These are phyloP conservation scores for Acyrthosiphon pisum DNA, from an alignment of 1,140 invertebrate genomes.

Conservation along the genomic window DNA sequence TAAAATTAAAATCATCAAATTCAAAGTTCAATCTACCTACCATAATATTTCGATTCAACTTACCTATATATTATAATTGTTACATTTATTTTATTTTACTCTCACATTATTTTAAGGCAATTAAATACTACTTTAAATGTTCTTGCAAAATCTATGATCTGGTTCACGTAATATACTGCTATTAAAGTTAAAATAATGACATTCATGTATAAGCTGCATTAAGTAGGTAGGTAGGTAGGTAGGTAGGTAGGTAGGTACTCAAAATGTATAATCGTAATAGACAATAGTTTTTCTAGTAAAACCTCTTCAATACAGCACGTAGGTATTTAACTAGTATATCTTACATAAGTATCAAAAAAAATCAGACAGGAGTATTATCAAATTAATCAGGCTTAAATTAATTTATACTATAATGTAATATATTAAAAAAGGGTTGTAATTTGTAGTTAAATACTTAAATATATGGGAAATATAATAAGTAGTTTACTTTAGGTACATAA, in stretches of 20 bases:
- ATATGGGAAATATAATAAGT: too few species aligned
- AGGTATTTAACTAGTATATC: not conserved
- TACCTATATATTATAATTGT: not conserved
- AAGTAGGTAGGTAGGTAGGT: not conserved
- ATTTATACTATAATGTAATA: not conserved
- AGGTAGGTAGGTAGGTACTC: not conserved
- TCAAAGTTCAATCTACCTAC: not conserved
- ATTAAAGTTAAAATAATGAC: not conserved
- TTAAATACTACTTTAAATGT: not conserved
- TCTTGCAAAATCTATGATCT: not conserved
- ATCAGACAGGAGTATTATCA: not conserved
- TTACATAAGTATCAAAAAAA: not conserved
- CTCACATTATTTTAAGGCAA: not conserved
- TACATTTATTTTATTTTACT: not conserved
- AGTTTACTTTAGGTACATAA: too few species aligned
- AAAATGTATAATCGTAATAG: not conserved
- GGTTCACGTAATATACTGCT: not conserved
- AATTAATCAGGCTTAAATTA: not conserved
- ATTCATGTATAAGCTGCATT: not conserved
- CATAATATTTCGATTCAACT: not conserved
- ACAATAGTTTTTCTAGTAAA: not conserved
- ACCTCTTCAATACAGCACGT: not conserved
- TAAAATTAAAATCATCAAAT: not conserved
- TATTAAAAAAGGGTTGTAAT: not conserved
- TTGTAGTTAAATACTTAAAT: too few species aligned